Evolutionary conservation across 1,140 invertebrate genomes (phyloP), one percentile per base, ranked within the genome.

Genomic region (Diabrotica virgifera): DNA sequence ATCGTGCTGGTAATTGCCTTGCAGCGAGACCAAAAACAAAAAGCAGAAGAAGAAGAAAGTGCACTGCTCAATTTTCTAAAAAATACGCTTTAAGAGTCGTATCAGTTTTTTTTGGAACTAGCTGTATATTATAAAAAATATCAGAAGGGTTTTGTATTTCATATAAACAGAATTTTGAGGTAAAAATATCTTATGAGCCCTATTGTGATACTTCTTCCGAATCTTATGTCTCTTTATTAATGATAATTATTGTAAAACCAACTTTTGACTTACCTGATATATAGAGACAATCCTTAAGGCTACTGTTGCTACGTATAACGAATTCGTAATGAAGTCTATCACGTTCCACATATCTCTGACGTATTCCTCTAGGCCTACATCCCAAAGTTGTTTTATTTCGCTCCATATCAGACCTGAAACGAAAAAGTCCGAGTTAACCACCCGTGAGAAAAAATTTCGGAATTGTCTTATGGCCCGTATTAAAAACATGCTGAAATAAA

Each of bases 261-360:
- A 24, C 24, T 24, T 24, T 24, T 5, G 38, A 36, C 73, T 75
- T 78, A 93, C 92, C 86, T 94, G 90, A 76, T 92, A 90, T 80
- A 96, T 97, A 8, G 96, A 94, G 6, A 98, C 94, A 11, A 97
- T 85, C 57, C 97, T 85, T 36, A 99, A 83, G 4, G 95, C 95
- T 36, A 98, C 92, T 0, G 96, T 98, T 52, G 96, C 95, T 54
- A 99, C 94, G 79, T 99, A 99, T 11, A 98, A 82, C 5, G 96
- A 96, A 81, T 98, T 99, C 13, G 96, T 99, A 60, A 97, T 93
- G 80, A 99, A 99, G 82, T 99, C 97, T 66, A 99, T 92, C 57
- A 99, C 95, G 80, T 99, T 99, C 97, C 97, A 99, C 95, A 98
- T 98, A 80, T 99, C 96, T 72, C 92, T 90, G 40, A 95, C 88